Conservation (phyloP, 92 coral and sea anemone genomes). For the Porites divaricata region DNA sequence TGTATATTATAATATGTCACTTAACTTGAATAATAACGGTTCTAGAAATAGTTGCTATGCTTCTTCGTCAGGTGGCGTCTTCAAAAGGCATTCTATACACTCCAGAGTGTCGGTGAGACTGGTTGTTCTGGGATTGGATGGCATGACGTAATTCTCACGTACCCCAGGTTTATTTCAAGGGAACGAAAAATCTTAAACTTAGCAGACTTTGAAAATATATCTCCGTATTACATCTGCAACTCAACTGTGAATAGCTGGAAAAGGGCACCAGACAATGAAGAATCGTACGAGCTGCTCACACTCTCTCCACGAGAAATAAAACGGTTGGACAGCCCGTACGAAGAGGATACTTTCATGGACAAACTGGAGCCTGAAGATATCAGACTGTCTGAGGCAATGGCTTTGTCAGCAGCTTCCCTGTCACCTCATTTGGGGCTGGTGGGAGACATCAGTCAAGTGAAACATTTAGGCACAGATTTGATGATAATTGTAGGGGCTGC, state of each 20-base stretch:
- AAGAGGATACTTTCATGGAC: conserved; percentile 21
- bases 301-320: conserved; percentile 24
- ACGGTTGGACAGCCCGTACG: conserved; percentile 30
- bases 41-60: background rate
- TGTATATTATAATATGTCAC: too few relatives aligned
- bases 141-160: conserved; percentile 28
- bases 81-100: conserved; percentile 65
- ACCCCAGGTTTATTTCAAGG: conserved; percentile 1
- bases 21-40: too few relatives aligned
- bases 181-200: conserved; percentile 19
- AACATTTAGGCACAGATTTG: background rate
- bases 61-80: conserved; percentile 39
- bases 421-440: conserved; percentile 10
- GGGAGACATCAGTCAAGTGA: background rate
- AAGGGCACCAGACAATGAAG: conserved; percentile 13
- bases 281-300: conserved; percentile 17
- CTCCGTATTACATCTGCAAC: conserved; percentile 67
- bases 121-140: conserved; percentile 64
- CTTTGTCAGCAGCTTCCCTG: conserved; percentile 28
- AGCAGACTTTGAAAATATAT: conserved; percentile 51
- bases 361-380: conserved; percentile 9
- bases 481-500: conserved; percentile 14
- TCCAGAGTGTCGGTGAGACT: conserved; percentile 48
- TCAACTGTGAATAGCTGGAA: conserved; percentile 57
- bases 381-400: conserved; percentile 22